A percentile compares a stretch with the other conserved stretches of the same genome.
These are phyloP conservation scores for Montipora efflorescens DNA, from an alignment of 64 coral and sea anemone species.

Conservation along the genomic window DNA sequence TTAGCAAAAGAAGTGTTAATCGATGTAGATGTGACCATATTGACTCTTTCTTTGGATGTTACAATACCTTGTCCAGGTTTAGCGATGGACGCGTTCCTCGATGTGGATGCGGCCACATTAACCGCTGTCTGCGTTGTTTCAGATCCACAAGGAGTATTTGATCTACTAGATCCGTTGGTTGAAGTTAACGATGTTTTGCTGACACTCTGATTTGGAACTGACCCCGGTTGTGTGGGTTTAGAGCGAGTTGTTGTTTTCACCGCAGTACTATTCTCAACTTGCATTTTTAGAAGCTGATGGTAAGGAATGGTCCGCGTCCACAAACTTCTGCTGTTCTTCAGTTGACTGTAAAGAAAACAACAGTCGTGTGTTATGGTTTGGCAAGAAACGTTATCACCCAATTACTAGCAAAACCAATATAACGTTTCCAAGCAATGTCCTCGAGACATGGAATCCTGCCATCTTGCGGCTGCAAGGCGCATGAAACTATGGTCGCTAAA, in stretches of 20 bases:
- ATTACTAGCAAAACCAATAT: background rate
- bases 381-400: background rate
- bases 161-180: background rate
- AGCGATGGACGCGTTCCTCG: background rate
- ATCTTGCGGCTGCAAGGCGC: too few relatives aligned
- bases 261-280: background rate
- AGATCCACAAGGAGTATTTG: background rate
- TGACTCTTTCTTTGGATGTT: background rate
- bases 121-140: background rate
- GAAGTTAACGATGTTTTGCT: background rate
- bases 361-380: background rate
- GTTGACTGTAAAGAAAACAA: constrained; percentile 12
- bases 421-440: too few relatives aligned
- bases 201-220: background rate
- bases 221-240: background rate
- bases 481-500: too few relatives aligned
- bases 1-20: too few relatives aligned
- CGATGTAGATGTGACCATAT: background rate
- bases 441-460: too few relatives aligned
- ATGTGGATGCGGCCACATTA: background rate
- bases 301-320: background rate
- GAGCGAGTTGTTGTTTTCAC: background rate
- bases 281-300: background rate
- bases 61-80: background rate
- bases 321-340: background rate